phyloP scores from a whole-genome alignment of 2,113 vertebrate genomes.

The Phoxinus phoxinus region DNA sequence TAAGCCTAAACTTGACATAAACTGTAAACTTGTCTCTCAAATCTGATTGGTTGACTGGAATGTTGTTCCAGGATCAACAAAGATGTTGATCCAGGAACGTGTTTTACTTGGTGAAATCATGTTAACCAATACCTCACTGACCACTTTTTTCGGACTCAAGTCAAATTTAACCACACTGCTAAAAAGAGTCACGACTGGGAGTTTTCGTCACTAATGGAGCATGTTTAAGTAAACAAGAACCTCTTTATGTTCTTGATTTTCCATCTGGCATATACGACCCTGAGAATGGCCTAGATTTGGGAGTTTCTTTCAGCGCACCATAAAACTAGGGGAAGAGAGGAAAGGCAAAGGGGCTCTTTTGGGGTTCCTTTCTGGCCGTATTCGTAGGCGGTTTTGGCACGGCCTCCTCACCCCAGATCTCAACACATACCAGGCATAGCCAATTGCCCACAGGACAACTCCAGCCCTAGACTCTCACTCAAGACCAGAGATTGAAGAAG shows the following conservation, averaged over 20 bases:
- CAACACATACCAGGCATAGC: conserved; percentile 39
- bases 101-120: too few relatives aligned
- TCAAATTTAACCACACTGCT: neutral
- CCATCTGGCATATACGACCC: neutral
- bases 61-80: too few relatives aligned
- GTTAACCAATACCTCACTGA: neutral
- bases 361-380: conserved; percentile 28
- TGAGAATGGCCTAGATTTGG: neutral
- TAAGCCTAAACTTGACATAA: too few relatives aligned
- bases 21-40: too few relatives aligned
- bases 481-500: conserved; percentile 22
- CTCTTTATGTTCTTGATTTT: conserved; percentile 17
- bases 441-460: conserved; percentile 20
- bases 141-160: neutral
- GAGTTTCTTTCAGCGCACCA: conserved; percentile 4
- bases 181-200: neutral
- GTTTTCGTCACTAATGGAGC: neutral
- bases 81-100: too few relatives aligned
- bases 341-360: neutral
- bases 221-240: conserved; percentile 12
- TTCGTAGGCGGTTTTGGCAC: conserved; percentile 33
- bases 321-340: conserved; percentile 4
- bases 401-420: neutral
- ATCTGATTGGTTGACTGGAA: too few relatives aligned
- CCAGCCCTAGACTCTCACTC: neutral